Base-by-base conservation (phyloP, 37 sponge, comb jelly and placozoan genomes). In the Mnemiopsis leidyi region DNA sequence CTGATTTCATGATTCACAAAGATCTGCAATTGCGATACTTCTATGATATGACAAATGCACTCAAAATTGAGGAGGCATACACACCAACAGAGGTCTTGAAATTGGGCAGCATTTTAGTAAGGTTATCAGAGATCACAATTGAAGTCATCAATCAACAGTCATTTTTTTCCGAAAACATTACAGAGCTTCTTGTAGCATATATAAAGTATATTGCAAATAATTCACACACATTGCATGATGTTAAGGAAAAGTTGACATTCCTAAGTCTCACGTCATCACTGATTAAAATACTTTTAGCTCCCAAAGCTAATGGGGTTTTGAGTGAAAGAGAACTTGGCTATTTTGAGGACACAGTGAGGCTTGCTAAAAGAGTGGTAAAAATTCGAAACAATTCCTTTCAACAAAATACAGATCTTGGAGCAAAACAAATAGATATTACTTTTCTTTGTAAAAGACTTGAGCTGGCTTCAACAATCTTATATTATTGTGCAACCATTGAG, bases 11-110 rank as follows among this genome's bases (percentile, higher is more conserved):
- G 32, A 77, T 16, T 16, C 30, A 34, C 79, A 77, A 77, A 1
- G 79, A 77, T 32, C 36, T 77, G 1, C 34, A 77, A 77, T 0
- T 77, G 36, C 30, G 32, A 34, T 77, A 77, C 79, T 77, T 77
- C 32, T 1, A 13, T 31, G 79, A 77, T 3, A 9, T 77, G 34
- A 32, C 79, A 1, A 28, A 32, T 0, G 32, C 36, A 13, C 32
- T 77, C 1, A 21, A 33, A 1, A 16, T 77, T 26, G 35, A 31
- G 5, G 79, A 77, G 18, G 5, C 18, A 2, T 77, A 77, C 79
- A 16, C 79, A 3, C 35, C 1, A 32, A 9, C 36, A 77, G 79
- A 77, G 1, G 5, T 34, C 1, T 2, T 33, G 36, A 34, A 13
- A 16, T 20, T 77, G 34, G 35, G 36, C 18, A 32, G 32, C 36